Evolutionary conservation across 2,888 invertebrate species (phyloP).

Genomic region (Tetranychus truncatus): DNA sequence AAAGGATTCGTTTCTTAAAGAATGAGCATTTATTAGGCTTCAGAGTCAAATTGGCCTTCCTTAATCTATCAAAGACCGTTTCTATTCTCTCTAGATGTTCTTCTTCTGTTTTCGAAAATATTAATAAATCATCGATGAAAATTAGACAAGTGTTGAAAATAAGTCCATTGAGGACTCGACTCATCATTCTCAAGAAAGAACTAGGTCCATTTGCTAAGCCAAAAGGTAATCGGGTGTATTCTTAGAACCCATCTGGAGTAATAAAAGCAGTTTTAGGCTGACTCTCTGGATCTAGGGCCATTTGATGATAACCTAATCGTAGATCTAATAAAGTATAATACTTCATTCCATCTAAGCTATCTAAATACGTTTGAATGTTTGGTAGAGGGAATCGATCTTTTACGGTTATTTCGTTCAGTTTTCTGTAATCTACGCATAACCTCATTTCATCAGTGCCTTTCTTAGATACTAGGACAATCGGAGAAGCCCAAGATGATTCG

Average conservation of each 20-base stretch:
- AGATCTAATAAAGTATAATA: constrained; percentile 24
- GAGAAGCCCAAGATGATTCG: background rate
- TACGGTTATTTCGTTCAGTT: background rate
- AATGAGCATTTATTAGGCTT: constrained; percentile 16
- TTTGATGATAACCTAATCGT: constrained; percentile 27
- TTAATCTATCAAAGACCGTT: constrained; percentile 25
- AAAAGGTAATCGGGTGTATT: constrained; percentile 25
- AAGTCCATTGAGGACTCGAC: constrained; percentile 23
- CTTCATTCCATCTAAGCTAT: constrained; percentile 22
- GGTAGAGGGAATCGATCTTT: constrained; percentile 27
- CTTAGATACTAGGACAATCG: background rate
- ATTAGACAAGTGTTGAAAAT: constrained; percentile 24
- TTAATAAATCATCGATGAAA: constrained; percentile 27
- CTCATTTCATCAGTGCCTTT: background rate
- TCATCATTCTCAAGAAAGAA: constrained; percentile 26
- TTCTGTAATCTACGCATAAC: constrained; percentile 9
- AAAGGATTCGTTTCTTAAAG: constrained; percentile 9
- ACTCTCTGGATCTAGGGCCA: constrained; percentile 24
- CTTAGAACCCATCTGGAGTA: constrained; percentile 23
- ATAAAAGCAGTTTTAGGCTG: constrained; percentile 27
- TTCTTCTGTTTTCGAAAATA: constrained; percentile 22
- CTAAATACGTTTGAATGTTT: constrained; percentile 24
- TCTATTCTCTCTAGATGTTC: constrained; percentile 22
- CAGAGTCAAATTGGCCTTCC: constrained; percentile 25
- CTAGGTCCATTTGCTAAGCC: constrained; percentile 18